phyloP scores from a whole-genome alignment of 37 sponge, comb jelly and placozoan genomes.

The Agelas oroides region DNA sequence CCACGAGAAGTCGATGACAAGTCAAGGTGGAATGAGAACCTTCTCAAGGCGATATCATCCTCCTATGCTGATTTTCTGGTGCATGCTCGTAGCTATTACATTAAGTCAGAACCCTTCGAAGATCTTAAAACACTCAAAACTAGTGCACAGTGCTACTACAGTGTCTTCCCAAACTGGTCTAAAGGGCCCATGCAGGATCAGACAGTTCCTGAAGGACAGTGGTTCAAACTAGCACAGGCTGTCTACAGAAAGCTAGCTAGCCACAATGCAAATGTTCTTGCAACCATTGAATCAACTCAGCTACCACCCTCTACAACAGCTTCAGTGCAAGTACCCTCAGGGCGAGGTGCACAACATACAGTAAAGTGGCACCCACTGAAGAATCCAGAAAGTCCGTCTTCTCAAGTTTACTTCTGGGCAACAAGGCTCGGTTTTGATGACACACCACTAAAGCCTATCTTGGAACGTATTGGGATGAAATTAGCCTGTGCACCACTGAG shows the following conservation, averaged over 20 bases:
- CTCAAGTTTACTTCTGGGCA: constrained; percentile 37
- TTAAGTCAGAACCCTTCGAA: neutral
- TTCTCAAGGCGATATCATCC: constrained; percentile 61
- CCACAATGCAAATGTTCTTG: constrained; percentile 14
- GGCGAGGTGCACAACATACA: too few relatives aligned
- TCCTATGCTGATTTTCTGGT: constrained; percentile 71
- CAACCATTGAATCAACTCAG: neutral
- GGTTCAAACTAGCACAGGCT: constrained; percentile 3
- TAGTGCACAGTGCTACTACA: constrained; percentile 35
- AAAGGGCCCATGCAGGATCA: too few relatives aligned
- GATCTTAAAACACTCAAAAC: neutral
- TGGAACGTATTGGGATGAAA: constrained; percentile 53
- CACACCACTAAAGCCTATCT: neutral
- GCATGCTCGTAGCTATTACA: neutral
- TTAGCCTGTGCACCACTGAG: constrained; percentile 33
- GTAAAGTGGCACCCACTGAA: constrained; percentile 22
- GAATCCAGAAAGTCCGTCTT: neutral
- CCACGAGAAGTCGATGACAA: constrained; percentile 33
- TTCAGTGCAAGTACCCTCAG: too few relatives aligned
- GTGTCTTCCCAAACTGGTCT: constrained; percentile 35
- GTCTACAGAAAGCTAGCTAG: constrained; percentile 1
- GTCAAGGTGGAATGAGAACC: constrained; percentile 61
- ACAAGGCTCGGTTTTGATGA: neutral
- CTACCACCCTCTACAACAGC: neutral
- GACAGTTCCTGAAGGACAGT: constrained; percentile 1